phyloP scores from a whole-genome alignment of 2,888 invertebrate genomes.

The Aricia artaxerxes region DNA sequence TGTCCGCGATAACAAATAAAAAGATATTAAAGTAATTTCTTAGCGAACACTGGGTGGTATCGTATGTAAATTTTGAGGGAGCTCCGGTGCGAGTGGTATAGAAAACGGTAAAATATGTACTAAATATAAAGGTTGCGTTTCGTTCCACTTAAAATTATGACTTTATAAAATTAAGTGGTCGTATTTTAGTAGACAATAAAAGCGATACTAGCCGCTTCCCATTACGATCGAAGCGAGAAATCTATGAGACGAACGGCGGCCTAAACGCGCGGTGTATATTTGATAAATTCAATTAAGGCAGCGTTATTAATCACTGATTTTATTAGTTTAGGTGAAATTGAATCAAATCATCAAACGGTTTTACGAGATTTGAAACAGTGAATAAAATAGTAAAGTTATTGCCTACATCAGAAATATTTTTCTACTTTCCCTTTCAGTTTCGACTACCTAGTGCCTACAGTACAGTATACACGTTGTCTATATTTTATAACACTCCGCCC shows the following conservation, averaged over 20 bases:
- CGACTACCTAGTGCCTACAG: neutral
- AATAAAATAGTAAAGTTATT: neutral
- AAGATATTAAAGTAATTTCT: conserved; percentile 31
- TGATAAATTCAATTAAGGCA: conserved; percentile 41
- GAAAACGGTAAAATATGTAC: conserved; percentile 40
- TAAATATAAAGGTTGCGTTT: conserved; percentile 54
- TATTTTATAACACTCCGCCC: neutral
- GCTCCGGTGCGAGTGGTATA: conserved; percentile 27
- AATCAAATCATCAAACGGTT: conserved; percentile 25
- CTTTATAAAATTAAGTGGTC: conserved; percentile 63
- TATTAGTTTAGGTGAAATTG: conserved; percentile 43
- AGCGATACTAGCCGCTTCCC: conserved; percentile 54
- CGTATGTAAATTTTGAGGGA: conserved; percentile 25
- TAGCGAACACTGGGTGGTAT: conserved; percentile 30
- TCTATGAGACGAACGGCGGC: conserved; percentile 55
- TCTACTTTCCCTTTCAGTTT: neutral
- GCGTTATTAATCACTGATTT: conserved; percentile 43
- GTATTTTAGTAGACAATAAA: conserved; percentile 65
- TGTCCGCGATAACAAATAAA: conserved; percentile 29
- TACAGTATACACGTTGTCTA: neutral
- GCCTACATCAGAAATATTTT: neutral
- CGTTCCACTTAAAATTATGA: conserved; percentile 69
- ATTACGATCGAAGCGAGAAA: conserved; percentile 57
- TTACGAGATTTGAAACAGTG: neutral
- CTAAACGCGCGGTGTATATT: conserved; percentile 37